Evolutionary conservation across 2,113 vertebrate species (phyloP).

Genomic region (Varanus salvator): DNA sequence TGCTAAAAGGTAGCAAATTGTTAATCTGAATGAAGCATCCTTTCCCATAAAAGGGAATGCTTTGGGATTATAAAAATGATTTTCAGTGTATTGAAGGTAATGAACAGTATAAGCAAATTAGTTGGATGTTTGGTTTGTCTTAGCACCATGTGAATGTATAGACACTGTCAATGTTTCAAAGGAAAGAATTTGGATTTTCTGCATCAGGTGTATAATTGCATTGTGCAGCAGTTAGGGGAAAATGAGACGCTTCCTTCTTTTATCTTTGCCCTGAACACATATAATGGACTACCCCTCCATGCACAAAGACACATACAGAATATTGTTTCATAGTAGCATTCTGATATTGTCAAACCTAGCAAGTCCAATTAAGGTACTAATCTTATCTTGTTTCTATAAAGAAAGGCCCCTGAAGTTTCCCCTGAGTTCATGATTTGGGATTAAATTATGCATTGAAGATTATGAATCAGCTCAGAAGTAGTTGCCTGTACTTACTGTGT

Average conservation of each 20-base stretch:
- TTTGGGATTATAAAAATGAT: background rate
- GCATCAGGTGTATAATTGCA: background rate
- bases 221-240: background rate
- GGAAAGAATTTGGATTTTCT: background rate
- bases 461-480: slow-evolving; percentile 1
- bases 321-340: background rate
- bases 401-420: background rate
- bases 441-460: background rate
- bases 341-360: background rate
- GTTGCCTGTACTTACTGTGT: background rate
- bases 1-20: background rate
- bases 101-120: background rate
- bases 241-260: background rate
- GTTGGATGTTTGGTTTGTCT: background rate
- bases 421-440: background rate
- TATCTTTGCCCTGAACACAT: background rate
- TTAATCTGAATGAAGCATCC: background rate
- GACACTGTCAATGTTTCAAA: background rate
- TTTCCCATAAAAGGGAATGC: background rate
- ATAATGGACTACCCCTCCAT: background rate
- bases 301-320: background rate
- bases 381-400: background rate
- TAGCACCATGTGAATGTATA: background rate
- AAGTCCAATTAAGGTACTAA: background rate
- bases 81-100: background rate